phyloP scores from a whole-genome alignment of 1,140 invertebrate genomes.

The Caenorhabditis latens region DNA sequence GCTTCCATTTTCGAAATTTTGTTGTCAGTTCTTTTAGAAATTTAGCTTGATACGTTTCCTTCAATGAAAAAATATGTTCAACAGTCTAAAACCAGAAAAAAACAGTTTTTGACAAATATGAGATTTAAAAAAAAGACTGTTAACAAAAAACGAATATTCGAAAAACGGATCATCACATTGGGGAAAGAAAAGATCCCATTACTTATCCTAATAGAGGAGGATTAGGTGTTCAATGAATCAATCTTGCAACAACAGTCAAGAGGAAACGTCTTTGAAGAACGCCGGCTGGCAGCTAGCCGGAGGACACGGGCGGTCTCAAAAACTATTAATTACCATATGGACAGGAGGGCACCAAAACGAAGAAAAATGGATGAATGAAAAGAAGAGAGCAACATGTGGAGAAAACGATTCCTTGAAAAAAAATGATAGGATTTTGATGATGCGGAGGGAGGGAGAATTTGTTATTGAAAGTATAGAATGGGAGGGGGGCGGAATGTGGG shows the following conservation, averaged over 20 bases:
- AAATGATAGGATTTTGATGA: constrained; percentile 42
- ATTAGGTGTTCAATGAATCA: constrained; percentile 29
- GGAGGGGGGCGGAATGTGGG: not conserved
- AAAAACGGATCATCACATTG: too few species aligned
- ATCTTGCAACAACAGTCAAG: constrained; percentile 26
- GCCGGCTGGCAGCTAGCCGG: not conserved
- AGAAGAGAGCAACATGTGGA: constrained; percentile 21
- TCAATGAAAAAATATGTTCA: too few species aligned
- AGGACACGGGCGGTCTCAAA: constrained; percentile 13
- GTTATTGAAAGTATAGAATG: constrained; percentile 33
- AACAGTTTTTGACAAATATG: too few species aligned
- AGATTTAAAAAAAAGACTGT: too few species aligned
- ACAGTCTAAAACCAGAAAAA: too few species aligned
- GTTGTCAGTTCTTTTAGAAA: too few species aligned
- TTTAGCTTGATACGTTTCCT: too few species aligned
- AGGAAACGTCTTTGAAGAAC: not conserved
- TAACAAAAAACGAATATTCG: too few species aligned
- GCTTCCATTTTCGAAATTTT: too few species aligned
- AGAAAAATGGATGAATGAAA: not conserved
- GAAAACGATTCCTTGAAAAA: not conserved
- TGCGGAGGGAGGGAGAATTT: constrained; percentile 3
- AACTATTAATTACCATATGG: constrained; percentile 48
- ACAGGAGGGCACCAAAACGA: not conserved
- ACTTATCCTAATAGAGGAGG: too few species aligned
- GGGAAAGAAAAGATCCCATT: not conserved